Conservation (phyloP, 2,797 vertebrate genomes). For the Liparis tanakae region DNA sequence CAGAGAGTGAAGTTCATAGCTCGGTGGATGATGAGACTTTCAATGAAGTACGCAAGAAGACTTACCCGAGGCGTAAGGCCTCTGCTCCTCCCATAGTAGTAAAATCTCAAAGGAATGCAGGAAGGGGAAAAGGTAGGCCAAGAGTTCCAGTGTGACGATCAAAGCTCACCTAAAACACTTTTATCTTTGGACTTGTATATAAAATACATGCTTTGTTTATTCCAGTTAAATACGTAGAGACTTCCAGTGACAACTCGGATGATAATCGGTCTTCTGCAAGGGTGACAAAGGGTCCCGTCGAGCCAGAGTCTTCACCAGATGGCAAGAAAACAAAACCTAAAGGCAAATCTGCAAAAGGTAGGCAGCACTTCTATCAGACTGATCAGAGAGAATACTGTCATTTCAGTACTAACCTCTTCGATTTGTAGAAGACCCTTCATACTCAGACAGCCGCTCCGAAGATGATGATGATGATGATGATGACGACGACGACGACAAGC, state of each 20-base stretch:
- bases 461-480: constrained; percentile 50
- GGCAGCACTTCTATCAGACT: background rate
- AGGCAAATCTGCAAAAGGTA: constrained; percentile 29
- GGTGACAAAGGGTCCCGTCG: constrained; percentile 29
- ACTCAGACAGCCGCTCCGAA: constrained; percentile 53
- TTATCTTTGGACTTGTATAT: background rate
- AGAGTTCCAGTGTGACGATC: background rate
- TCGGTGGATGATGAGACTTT: constrained; percentile 69
- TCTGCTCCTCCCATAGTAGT: background rate
- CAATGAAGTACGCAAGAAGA: constrained; percentile 45
- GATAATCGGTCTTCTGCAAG: constrained; percentile 44
- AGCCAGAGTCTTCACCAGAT: constrained; percentile 15
- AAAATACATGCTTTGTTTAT: background rate
- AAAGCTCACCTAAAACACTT: background rate
- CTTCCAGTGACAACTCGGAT: constrained; percentile 63
- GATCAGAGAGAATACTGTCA: background rate
- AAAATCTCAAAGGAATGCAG: constrained; percentile 52
- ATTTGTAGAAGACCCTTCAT: constrained; percentile 20
- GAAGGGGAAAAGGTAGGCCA: constrained; percentile 48
- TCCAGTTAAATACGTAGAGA: constrained; percentile 57
- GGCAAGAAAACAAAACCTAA: constrained; percentile 16
- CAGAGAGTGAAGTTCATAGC: constrained; percentile 25
- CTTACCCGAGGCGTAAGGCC: constrained; percentile 15
- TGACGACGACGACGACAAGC: constrained; percentile 50
- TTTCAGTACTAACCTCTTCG: background rate